Evolutionary conservation across 1,140 invertebrate genomes (phyloP), one percentile per base, ranked within the genome.

Genomic region (Thereuonema tuberculata): DNA sequence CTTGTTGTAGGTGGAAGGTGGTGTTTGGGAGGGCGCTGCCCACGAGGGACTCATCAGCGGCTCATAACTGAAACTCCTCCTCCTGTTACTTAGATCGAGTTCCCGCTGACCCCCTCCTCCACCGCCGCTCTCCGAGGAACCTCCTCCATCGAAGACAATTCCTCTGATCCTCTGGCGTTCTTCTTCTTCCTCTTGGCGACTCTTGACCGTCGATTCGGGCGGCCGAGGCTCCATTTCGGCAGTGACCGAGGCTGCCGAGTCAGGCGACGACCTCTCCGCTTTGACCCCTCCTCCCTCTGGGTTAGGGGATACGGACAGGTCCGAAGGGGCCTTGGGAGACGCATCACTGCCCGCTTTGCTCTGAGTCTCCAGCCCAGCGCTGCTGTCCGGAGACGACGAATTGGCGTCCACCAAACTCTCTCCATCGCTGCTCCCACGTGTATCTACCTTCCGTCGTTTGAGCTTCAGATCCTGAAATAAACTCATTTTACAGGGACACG

Each of bases 401-500:
- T 85, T 89, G 69, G 87, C 88, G 75, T 91, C 89, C 69, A 86
- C 86, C 75, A 89, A 84, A 73, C 87, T 89, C 82, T 85, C 77
- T 84, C 89, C 89, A 83, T 93, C 89, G 78, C 88, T 91, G 77
- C 88, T 91, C 82, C 89, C 91, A 80, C 89, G 82, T 76, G 89
- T 91, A 80, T 93, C 91, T 74, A 93, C 87, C 84, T 93, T 93
- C 80, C 89, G 85, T 80, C 91, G 84, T 83, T 95, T 95, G 76
- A 95, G 81, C 82, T 95, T 94, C 79, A 94, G 84, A 81, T 94
- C 90, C 84, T 94, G 90, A 82, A 94, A 94, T 79, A 95, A 86
- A 84, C 91, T 94, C 92, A 95, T 95, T 81, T 89, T 91, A 85
- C 81, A 87, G 47, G 56, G 55, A 86, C 80, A 87, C 84, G 82